Base-by-base conservation (phyloP, 2,888 invertebrate genomes). In the Ectobius pallidus region DNA sequence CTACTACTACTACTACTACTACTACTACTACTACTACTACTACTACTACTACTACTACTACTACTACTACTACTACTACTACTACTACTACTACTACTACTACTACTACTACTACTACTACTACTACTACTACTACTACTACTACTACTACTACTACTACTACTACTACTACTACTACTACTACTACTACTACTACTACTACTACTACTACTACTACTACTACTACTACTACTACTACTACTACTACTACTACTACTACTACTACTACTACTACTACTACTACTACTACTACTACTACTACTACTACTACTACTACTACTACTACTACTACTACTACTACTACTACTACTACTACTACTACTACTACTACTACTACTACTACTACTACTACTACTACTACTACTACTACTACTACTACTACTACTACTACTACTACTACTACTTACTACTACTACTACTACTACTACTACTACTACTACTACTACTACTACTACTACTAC, bases 1-100 rank as follows among this genome's bases (percentile, higher is more conserved):
- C 49, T 49, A 49, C 49, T 49, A 49, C 49, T 49, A 49, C 49
- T 49, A 49, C 49, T 49, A 49, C 49, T 49, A 49, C 49, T 49
- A 49, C 49, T 49, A 49, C 49, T 49, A 49, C 49, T 49, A 49
- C 49, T 49, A 49, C 49, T 49, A 49, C 49, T 49, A 49, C 32
- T 61, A 30, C 18, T 25, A 61, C 32, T 30, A 61, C 32, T 30
- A 61, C 61, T 61, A 30, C 61, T 1, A 61, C 30, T 30, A 61
- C 61, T 30, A 61, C 32, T 30, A 61, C 30, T 49, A 49, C 49
- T 49, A 58, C 58, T 1, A 22, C 49, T 49, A 49, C 49, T 30
- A 27, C 61, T 61, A 30, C 27, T 14, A 61, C 32, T 61, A 61
- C 32, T 61, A 61, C 61, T 30, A 30, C 32, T 0, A 22, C 22